Conservation (phyloP, 2,797 vertebrate species). For the Sardinella longiceps region DNA sequence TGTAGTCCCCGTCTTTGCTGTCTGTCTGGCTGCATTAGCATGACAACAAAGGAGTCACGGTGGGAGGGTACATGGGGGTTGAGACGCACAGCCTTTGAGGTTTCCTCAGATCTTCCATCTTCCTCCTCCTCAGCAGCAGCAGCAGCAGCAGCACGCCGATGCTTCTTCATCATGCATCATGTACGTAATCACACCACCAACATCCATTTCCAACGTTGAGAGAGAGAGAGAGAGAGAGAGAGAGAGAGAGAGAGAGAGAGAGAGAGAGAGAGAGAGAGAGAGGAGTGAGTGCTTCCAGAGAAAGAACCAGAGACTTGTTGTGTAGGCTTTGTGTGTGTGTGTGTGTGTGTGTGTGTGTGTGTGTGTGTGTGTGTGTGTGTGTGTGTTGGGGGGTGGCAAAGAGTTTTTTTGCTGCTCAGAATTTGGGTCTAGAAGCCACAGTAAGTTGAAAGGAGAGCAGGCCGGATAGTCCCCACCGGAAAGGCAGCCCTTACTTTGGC, state of each 20-base stretch:
- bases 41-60: not conserved
- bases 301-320: too few species aligned
- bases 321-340: too few species aligned
- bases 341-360: too few species aligned
- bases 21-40: not conserved
- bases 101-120: conserved; percentile 17
- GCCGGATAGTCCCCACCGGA: not conserved
- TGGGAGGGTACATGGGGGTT: not conserved
- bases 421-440: not conserved
- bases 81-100: not conserved
- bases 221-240: not conserved
- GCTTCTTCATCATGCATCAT: conserved; percentile 30
- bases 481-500: not conserved
- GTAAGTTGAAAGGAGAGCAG: not conserved
- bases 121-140: not conserved
- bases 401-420: not conserved
- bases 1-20: not conserved
- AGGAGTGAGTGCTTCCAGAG: too few species aligned
- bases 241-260: not conserved
- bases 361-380: too few species aligned
- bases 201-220: conserved; percentile 19
- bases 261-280: not conserved
- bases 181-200: conserved; percentile 33
- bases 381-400: not conserved
- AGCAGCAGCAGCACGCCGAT: not conserved